Evolutionary conservation across 2,797 vertebrate species (phyloP), one percentile per base, ranked within the genome.

Genomic region (Mallotus villosus): DNA sequence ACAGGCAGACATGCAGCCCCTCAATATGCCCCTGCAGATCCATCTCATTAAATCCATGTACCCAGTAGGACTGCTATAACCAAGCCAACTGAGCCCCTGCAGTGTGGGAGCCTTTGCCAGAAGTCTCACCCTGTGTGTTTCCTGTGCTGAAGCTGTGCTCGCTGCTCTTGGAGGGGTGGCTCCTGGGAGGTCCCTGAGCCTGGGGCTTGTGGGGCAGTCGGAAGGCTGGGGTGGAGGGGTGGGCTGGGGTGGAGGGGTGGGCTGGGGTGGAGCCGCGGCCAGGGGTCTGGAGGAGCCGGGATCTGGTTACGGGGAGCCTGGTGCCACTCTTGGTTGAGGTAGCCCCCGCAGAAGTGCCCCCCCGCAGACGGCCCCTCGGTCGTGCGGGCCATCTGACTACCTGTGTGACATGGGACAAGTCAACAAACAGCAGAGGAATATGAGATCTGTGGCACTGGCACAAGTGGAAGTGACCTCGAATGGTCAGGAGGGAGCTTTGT

Each of bases 111-210:
- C 41, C 74, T 34, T 41, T 16, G 12, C 17, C 16, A 4, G n/a
- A n/a, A 7, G 21, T 90, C 92, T 93, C 85, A 96, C 94, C 93
- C 78, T 90, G 89, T 74, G 76, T 77, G 69, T 81, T 89, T 60
- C 73, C 78, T 71, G 79, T 74, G 9, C 75, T 27, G 63, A 73
- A 46, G 70, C 86, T 88, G 55, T 16, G 83, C 61, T 93, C 90
- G 14, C 85, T 86, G 67, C 81, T 83, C 72, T 77, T 82, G 55
- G 86, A 91, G 58, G 80, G 37, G 19, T 86, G 88, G 61, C 78
- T 88, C 82, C 81, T 93, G 62, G 85, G 58, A 24, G 82, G 8
- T 12, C 41, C 41, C 34, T 37, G 76, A 32, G 83, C 84, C 41
- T 69, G 72, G 74, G 77, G 80, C 83, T 85, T 94, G 25, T 86